Evolutionary conservation across 2,888 invertebrate species (phyloP).

Genomic region (Unio pictorum): DNA sequence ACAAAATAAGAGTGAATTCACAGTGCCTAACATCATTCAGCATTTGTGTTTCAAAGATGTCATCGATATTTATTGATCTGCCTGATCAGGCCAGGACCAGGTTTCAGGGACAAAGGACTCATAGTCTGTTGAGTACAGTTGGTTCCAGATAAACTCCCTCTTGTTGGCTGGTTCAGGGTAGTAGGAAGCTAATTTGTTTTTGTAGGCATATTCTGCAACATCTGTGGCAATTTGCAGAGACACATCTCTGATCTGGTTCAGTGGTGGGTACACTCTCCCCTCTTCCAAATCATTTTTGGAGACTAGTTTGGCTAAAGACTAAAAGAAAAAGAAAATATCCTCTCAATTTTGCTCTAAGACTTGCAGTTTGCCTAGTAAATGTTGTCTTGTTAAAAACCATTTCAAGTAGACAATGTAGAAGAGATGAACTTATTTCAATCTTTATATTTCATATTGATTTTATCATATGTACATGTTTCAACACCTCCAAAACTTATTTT

Average conservation of each 20-base stretch:
- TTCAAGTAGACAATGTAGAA: too few relatives aligned
- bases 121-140: constrained; percentile 70
- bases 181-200: constrained; percentile 72
- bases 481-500: too few relatives aligned
- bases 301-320: constrained; percentile 87
- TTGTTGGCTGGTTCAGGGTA: constrained; percentile 76
- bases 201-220: constrained; percentile 87
- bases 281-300: constrained; percentile 84
- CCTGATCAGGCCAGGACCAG: constrained; percentile 70
- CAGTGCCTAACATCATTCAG: too few relatives aligned
- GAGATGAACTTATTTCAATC: too few relatives aligned
- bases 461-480: too few relatives aligned
- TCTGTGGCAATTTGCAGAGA: constrained; percentile 89
- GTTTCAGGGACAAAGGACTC: constrained; percentile 72
- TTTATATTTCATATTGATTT: too few relatives aligned
- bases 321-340: constrained; percentile 39
- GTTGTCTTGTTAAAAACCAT: too few relatives aligned
- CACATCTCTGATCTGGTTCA: constrained; percentile 86
- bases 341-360: too few relatives aligned
- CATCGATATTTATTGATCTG: too few relatives aligned
- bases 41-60: too few relatives aligned
- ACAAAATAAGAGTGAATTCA: too few relatives aligned
- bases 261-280: constrained; percentile 95
- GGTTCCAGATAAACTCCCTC: constrained; percentile 71
- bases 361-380: too few relatives aligned